These are phyloP conservation scores for Pampus argenteus DNA, from an alignment of 2,797 vertebrate species.

Conservation along the genomic window DNA sequence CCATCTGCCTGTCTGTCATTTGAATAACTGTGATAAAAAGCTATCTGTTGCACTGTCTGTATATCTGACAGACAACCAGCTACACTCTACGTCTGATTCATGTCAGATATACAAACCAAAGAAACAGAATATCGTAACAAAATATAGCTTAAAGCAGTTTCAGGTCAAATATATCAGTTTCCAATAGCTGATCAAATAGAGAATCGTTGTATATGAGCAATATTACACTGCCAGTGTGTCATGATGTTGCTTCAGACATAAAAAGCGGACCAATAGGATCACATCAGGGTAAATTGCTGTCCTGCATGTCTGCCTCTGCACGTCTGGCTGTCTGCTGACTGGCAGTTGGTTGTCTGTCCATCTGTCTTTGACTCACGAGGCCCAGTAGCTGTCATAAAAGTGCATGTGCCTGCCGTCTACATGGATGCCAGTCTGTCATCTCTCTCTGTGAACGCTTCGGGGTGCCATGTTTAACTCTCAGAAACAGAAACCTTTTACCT, in stretches of 20 bases:
- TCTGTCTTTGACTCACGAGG: conserved; percentile 46
- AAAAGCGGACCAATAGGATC: conserved; percentile 22
- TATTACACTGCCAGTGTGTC: not conserved
- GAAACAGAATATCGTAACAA: not conserved
- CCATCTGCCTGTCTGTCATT: conserved; percentile 53
- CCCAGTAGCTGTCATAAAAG: conserved; percentile 53
- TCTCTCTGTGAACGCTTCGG: conserved; percentile 12
- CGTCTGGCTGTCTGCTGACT: conserved; percentile 21
- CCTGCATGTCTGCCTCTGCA: conserved; percentile 26
- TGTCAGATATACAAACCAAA: not conserved
- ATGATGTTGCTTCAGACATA: not conserved
- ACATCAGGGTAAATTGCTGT: not conserved
- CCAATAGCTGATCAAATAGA: not conserved
- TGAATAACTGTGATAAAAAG: conserved; percentile 58
- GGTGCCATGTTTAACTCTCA: conserved; percentile 14
- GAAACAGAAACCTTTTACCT: not conserved
- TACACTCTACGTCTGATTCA: conserved; percentile 38
- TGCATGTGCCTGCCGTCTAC: conserved; percentile 38
- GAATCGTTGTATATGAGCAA: conserved; percentile 7
- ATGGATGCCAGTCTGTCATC: conserved; percentile 27
- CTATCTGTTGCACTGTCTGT: conserved; percentile 34
- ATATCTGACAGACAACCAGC: conserved; percentile 31
- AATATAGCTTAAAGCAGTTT: not conserved
- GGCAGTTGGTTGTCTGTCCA: conserved; percentile 25
- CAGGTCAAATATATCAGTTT: not conserved